Evolutionary conservation across 2,797 vertebrate genomes (phyloP).

Genomic region (Notoglanidium macrostoma): DNA sequence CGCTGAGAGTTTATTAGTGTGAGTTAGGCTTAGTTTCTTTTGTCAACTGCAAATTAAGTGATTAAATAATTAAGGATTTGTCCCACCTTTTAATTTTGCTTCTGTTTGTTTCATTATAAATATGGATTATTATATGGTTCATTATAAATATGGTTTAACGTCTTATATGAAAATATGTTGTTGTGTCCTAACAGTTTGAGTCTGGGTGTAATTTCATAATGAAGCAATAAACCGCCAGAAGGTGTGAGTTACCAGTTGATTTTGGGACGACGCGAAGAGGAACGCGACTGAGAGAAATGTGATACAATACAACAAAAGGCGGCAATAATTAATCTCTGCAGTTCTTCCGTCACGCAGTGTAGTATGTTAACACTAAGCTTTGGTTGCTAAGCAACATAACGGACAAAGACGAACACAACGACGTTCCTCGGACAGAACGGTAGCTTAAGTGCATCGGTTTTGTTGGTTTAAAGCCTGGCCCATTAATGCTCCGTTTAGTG

Average conservation of each 20-base stretch:
- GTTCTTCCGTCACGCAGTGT: background rate
- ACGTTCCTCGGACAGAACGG: background rate
- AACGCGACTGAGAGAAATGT: background rate
- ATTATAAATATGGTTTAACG: too few species aligned
- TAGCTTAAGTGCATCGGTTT: background rate
- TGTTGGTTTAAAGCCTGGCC: background rate
- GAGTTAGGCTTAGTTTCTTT: background rate
- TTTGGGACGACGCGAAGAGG: background rate
- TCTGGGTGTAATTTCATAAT: background rate
- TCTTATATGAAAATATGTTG: background rate
- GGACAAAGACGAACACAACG: background rate
- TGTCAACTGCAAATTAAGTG: background rate
- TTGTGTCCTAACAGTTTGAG: background rate
- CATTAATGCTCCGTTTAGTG: background rate
- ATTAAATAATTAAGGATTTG: background rate
- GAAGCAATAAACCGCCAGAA: too few species aligned
- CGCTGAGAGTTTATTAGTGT: background rate
- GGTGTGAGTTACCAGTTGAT: background rate
- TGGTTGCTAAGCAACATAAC: background rate
- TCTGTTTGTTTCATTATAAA: background rate
- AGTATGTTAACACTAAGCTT: too few species aligned
- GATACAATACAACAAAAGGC: background rate
- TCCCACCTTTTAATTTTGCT: too few species aligned
- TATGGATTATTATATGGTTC: too few species aligned
- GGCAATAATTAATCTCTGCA: background rate